Evolutionary conservation across 2,113 vertebrate species (phyloP).

Genomic region (Coregonus clupeaformis): DNA sequence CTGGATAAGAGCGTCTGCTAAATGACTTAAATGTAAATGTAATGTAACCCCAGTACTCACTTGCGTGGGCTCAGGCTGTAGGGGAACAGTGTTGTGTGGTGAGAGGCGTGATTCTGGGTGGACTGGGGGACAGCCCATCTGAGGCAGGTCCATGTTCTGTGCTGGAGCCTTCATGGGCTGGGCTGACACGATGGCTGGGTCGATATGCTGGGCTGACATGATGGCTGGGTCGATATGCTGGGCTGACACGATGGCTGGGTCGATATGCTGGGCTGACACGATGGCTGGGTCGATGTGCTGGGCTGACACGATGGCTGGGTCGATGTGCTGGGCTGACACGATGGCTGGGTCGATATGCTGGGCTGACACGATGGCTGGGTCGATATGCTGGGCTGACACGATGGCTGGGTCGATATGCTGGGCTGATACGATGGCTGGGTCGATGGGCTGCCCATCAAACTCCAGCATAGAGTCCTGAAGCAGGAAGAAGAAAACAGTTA

Average conservation of each 20-base stretch:
- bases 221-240: slow-evolving; percentile 78
- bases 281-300: slow-evolving; percentile 78
- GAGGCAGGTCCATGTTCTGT: slow-evolving; percentile 87
- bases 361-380: slow-evolving; percentile 66
- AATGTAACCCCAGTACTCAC: slow-evolving; percentile 70
- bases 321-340: slow-evolving; percentile 86
- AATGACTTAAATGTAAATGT: no score
- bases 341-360: slow-evolving; percentile 77
- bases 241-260: slow-evolving; percentile 66
- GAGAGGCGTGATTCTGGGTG: slow-evolving; percentile 84
- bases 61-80: slow-evolving; percentile 90
- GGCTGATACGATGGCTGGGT: slow-evolving; percentile 86
- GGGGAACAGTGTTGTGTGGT: slow-evolving; percentile 84
- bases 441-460: slow-evolving; percentile 92
- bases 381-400: slow-evolving; percentile 86
- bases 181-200: slow-evolving; percentile 66
- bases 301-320: slow-evolving; percentile 66
- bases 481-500: background rate
- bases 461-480: slow-evolving; percentile 94
- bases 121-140: slow-evolving; percentile 86
- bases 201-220: slow-evolving; percentile 86
- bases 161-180: slow-evolving; percentile 89
- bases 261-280: slow-evolving; percentile 86
- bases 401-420: no score
- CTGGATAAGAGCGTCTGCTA: no score